A percentile compares a stretch with the other conserved stretches of the same genome.
Conservation (phyloP, 2,113 vertebrate genomes). For the Eudyptes chrysolophus region DNA sequence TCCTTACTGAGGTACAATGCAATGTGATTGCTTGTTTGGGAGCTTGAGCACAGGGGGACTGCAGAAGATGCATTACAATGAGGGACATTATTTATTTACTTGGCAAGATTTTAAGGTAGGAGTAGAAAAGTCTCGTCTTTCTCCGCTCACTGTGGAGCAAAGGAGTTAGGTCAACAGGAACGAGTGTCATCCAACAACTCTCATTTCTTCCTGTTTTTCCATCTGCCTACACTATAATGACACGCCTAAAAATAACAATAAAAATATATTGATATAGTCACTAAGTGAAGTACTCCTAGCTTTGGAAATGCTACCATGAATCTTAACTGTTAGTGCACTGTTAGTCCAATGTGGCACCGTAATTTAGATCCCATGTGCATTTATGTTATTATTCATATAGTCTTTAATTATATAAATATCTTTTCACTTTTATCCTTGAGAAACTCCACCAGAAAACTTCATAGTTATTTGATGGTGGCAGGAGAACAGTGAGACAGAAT, state of each 20-base stretch:
- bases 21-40: fast-evolving
- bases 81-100: background rate
- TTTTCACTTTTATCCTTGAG: background rate
- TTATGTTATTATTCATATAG: background rate
- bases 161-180: background rate
- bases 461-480: background rate
- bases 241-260: background rate
- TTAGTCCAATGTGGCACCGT: background rate
- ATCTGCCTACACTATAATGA: background rate
- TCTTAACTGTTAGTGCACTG: background rate
- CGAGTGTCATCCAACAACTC: fast-evolving
- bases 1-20: background rate
- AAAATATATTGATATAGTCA: background rate
- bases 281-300: background rate
- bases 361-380: background rate
- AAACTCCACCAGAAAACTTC: background rate
- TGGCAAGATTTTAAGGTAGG: background rate
- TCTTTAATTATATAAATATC: background rate
- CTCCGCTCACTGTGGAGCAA: background rate
- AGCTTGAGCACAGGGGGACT: background rate
- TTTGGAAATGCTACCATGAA: background rate
- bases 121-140: background rate
- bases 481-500: background rate
- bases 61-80: background rate
- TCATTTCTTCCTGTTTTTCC: background rate